phyloP scores from a whole-genome alignment of 2,113 vertebrate genomes.

The Cololabis saira region DNA sequence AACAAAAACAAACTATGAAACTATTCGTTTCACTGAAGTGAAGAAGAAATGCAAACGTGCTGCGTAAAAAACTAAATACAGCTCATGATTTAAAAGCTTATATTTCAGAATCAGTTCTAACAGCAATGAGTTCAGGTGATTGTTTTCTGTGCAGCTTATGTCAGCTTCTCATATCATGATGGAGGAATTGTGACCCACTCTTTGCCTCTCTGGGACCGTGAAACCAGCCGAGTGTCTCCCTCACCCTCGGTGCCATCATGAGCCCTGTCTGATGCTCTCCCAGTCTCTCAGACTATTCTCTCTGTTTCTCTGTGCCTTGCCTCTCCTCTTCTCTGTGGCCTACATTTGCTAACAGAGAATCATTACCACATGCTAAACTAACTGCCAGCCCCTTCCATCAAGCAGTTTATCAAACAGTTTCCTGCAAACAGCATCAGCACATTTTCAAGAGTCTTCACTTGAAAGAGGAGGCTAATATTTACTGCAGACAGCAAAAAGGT shows the following conservation, averaged over 20 bases:
- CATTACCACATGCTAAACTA: background rate
- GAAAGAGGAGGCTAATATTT: background rate
- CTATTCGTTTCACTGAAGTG: too few relatives aligned
- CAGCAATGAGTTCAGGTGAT: too few relatives aligned
- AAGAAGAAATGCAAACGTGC: too few relatives aligned
- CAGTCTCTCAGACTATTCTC: constrained; percentile 12
- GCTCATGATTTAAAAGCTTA: too few relatives aligned
- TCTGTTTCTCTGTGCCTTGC: background rate
- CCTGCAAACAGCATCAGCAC: background rate
- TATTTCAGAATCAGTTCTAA: too few relatives aligned
- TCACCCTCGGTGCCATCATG: constrained; percentile 26
- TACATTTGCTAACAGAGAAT: constrained; percentile 3
- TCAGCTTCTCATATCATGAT: too few relatives aligned
- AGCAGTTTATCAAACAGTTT: constrained; percentile 4
- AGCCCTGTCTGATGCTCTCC: background rate
- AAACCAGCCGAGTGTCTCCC: constrained; percentile 61
- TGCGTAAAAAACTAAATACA: too few relatives aligned
- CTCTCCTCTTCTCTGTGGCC: background rate
- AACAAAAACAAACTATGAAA: too few relatives aligned
- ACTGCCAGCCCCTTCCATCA: background rate
- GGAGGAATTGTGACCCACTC: too few relatives aligned
- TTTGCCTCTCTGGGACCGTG: constrained; percentile 43
- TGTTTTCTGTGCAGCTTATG: too few relatives aligned
- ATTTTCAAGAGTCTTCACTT: background rate
- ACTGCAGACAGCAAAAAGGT: background rate